Base-by-base conservation (phyloP, 1,140 invertebrate species). In the Gryon sp. region DNA sequence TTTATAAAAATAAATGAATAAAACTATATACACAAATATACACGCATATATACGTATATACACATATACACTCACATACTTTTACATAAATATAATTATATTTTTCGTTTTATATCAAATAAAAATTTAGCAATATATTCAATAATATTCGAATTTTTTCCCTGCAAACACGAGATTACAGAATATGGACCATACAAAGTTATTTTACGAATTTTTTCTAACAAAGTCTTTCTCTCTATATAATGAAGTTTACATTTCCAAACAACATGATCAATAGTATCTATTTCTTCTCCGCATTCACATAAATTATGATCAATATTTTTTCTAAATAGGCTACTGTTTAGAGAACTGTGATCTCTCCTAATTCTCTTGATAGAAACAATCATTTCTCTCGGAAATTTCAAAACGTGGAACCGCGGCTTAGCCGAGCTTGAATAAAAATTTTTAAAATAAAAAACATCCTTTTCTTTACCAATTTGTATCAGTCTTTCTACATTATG, bases 361-460 rank as follows among this genome's bases (percentile, higher is more conserved):
- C 59, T 55, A 0, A 53, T 26, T 41, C 57, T 57, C 26, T 63
- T 63, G 2, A 73, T 48, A 0, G 59, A 36, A 32, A 53, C 36
- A 0, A 57, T 74, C 1, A 12, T 24, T 36, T 22, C 65, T 57
- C 69, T 62, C 0, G 57, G 19, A n/a, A 73, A 2, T 6, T 46
- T 14, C 0, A 16, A 26, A 0, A 63, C 30, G 18, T 11, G 8
- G 34, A 73, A 73, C 69, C 48, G 63, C 4, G 57, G 40, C 19
- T 55, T 32, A 9, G 20, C 41, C n/a, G 20, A 32, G 11, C 63
- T 11, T 9, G 15, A 1, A n/a, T 55, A 57, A 57, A 32, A 55
- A 12, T 46, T 15, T 28, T 55, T 8, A 46, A 57, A 68, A 28
- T 68, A 55, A 6, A 55, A 26, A 26, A 8, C 40, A 1, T 41